Evolutionary conservation across 1,140 invertebrate genomes (phyloP), one percentile per base, ranked within the genome.

Genomic region (Apis laboriosa): DNA sequence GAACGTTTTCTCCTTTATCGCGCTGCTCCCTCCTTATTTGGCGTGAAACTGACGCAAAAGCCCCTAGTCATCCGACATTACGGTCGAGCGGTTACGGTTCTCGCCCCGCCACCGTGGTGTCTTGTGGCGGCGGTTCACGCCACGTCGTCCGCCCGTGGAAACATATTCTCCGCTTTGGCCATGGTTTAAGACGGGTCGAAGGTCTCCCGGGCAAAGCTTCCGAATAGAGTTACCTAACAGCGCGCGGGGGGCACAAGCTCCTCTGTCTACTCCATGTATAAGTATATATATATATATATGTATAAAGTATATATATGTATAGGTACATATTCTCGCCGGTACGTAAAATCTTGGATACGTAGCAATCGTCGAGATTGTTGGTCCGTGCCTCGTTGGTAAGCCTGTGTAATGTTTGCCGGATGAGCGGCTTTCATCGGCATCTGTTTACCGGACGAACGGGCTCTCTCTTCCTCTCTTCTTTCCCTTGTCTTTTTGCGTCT

Each of bases 371-470:
- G 77, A 77, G 77, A 80, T 63, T 77, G 84, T 90, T 34, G 2
- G 34, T 34, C 5, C 5, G 4, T 43, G 5, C 34, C 34, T 43
- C 34, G 34, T 86, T 67, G 85, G 85, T 88, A 84, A 92, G 87
- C 88, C 88, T 88, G 85, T 90, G 89, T 91, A 91, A 91, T 92
- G 91, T 92, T 92, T 91, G 85, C 77, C 89, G 88, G 88, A 90
- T 90, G 90, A 90, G 85, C 84, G 90, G 87, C 82, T 92, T 91
- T 83, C 82, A 89, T 74, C 84, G 87, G 89, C 90, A 90, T 92
- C 88, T 91, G 89, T 90, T 91, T 92, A 90, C 88, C 82, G 87
- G 87, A 91, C 88, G 77, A 87, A 85, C 86, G 85, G 5, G 58
- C 60, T 84, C 84, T 77, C 82, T 87, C 82, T 83, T 83, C 72